Evolutionary conservation across 2,113 vertebrate species (phyloP).

Genomic region (Actenoides hombroni): DNA sequence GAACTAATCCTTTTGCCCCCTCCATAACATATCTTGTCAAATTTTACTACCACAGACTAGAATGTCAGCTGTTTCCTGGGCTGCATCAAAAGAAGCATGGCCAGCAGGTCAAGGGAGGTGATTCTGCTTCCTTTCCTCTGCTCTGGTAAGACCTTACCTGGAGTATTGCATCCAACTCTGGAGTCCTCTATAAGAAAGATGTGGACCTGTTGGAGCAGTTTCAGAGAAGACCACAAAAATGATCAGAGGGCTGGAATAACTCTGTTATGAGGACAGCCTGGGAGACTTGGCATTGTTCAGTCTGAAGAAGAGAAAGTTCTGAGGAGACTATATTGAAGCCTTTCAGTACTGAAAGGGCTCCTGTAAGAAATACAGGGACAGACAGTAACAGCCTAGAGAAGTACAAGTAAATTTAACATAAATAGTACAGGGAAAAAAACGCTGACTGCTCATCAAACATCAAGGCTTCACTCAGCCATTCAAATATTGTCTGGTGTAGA

Average conservation of each 20-base stretch:
- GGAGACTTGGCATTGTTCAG: background rate
- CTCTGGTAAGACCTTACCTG: background rate
- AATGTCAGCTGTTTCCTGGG: accelerated
- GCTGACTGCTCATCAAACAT: background rate
- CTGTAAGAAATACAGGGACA: background rate
- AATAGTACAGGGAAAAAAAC: background rate
- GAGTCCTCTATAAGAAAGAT: background rate
- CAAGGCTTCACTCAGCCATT: background rate
- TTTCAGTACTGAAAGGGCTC: background rate
- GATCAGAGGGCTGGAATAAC: background rate
- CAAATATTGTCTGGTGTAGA: background rate
- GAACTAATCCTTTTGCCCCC: background rate
- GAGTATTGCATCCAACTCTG: accelerated
- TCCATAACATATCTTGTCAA: background rate
- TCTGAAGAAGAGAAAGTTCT: background rate
- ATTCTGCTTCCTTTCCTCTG: background rate
- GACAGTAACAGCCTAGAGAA: background rate
- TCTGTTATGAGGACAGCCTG: background rate
- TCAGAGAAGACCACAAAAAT: background rate
- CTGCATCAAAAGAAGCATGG: accelerated
- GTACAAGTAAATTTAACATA: background rate
- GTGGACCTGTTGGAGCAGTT: accelerated
- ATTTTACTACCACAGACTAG: background rate
- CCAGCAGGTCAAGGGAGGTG: background rate
- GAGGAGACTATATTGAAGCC: background rate